Percentiles rank a stretch among this genome's conserved stretches.
phyloP scores from a whole-genome alignment of 1,140 invertebrate species.

The Orchestia grillus region DNA sequence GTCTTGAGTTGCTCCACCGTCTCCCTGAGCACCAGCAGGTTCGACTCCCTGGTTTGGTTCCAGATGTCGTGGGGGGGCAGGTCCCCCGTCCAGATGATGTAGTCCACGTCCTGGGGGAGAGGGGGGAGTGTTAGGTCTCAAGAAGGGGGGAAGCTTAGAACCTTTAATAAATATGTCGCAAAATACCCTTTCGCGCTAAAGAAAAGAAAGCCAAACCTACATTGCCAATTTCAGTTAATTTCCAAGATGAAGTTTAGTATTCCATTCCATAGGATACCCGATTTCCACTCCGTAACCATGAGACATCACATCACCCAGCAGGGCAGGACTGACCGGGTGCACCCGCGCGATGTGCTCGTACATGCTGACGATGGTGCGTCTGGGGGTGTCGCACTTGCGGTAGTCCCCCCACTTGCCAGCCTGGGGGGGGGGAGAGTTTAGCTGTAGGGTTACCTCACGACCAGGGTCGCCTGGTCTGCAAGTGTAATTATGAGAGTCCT shows the following conservation, averaged over 20 bases:
- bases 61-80: conserved; percentile 96
- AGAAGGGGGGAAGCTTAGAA: too few species aligned
- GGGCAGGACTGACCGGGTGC: conserved; percentile 73
- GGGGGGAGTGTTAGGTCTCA: neutral
- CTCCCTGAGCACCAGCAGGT: conserved; percentile 86
- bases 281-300: too few species aligned
- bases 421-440: conserved; percentile 70
- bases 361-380: conserved; percentile 92
- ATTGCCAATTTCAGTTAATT: too few species aligned
- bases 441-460: neutral
- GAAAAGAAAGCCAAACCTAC: too few species aligned
- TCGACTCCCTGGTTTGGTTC: conserved; percentile 94
- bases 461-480: too few species aligned
- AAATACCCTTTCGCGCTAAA: too few species aligned
- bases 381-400: conserved; percentile 90
- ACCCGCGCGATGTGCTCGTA: conserved; percentile 83
- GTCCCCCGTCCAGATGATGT: conserved; percentile 98
- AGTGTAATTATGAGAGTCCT: too few species aligned
- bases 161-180: too few species aligned
- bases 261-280: too few species aligned
- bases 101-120: conserved; percentile 86
- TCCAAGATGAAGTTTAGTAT: too few species aligned
- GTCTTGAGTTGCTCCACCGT: conserved; percentile 87
- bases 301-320: too few species aligned
- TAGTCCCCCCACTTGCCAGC: conserved; percentile 96